Conservation (phyloP, 2,113 vertebrate genomes). For the Neodon shergylaensis region DNA sequence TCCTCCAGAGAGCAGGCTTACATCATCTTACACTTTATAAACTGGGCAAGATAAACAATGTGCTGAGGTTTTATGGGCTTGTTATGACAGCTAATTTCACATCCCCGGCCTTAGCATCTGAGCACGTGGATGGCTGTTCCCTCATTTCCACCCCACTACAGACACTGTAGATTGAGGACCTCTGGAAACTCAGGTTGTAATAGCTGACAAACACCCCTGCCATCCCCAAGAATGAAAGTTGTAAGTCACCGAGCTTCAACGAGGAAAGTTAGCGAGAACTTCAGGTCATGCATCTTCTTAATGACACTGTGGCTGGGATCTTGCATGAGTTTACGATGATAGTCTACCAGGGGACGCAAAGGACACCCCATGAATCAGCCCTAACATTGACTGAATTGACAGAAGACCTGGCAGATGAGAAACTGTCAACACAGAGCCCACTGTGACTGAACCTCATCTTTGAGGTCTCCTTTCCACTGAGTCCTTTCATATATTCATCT, state of each 20-base stretch:
- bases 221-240: conserved; percentile 45
- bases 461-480: conserved; percentile 28
- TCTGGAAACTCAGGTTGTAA: conserved; percentile 34
- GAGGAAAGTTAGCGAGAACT: conserved; percentile 46
- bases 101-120: conserved; percentile 77
- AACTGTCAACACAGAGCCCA: neutral
- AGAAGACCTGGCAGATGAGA: conserved; percentile 31
- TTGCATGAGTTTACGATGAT: conserved; percentile 7
- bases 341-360: conserved; percentile 54
- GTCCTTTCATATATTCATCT: conserved; percentile 40
- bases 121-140: conserved; percentile 65
- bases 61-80: conserved; percentile 75
- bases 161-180: conserved; percentile 60
- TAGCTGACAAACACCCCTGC: conserved; percentile 64
- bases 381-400: conserved; percentile 56
- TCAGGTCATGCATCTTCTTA: conserved; percentile 67
- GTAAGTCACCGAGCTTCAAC: conserved; percentile 66
- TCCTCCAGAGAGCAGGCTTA: conserved; percentile 10
- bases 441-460: conserved; percentile 49
- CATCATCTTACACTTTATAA: conserved; percentile 34
- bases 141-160: conserved; percentile 14
- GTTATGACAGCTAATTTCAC: conserved; percentile 80
- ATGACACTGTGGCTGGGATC: conserved; percentile 52
- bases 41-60: conserved; percentile 69
- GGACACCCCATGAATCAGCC: conserved; percentile 57